Base-by-base conservation (phyloP, 2,888 invertebrate species). In the Pristionchus fissidentatus region DNA sequence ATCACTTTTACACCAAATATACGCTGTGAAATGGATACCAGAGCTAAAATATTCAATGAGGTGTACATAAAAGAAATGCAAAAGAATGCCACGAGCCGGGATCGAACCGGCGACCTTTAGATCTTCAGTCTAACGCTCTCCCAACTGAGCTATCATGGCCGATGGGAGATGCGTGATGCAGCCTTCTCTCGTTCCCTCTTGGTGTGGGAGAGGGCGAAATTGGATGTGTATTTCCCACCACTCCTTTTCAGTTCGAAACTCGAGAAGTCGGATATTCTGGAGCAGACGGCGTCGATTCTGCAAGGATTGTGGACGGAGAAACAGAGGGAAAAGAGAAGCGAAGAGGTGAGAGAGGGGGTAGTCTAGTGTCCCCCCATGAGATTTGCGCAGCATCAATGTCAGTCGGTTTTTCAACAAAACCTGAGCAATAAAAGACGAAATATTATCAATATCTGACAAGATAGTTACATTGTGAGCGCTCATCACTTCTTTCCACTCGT, bases 71-170 rank as follows among this genome's bases (percentile, higher is more conserved):
- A 66, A 43, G 3, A 32, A 15, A 26, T 29, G 49, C 75, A 49
- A 70, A 75, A 75, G 26, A 35, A 80, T 84, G 90, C 89, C 89
- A 84, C 90, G 89, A 90, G 86, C 90, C 90, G 90, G 90, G 90
- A 90, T 90, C 89, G 90, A 91, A 90, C 90, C 90, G 87, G 90
- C 84, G 90, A 90, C 90, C 86, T 91, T 90, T 90, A 90, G 90
- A 90, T 90, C 91, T 90, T 90, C 90, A 90, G 91, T 90, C 90
- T 90, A 90, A 91, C 90, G 91, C 90, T 90, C 90, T 90, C 90
- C 90, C 90, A 88, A 90, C 91, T 90, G 90, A 90, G 90, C 91
- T 90, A 90, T 89, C 87, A 80, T 80, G 80, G 80, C 80, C n/a
- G 60, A 35, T 60, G 66, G 1, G 13, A 5, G 26, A 1, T 1